These are phyloP conservation scores for Enteromius thamalakanensis DNA, from an alignment of 2,797 vertebrate species.

Conservation along the genomic window DNA sequence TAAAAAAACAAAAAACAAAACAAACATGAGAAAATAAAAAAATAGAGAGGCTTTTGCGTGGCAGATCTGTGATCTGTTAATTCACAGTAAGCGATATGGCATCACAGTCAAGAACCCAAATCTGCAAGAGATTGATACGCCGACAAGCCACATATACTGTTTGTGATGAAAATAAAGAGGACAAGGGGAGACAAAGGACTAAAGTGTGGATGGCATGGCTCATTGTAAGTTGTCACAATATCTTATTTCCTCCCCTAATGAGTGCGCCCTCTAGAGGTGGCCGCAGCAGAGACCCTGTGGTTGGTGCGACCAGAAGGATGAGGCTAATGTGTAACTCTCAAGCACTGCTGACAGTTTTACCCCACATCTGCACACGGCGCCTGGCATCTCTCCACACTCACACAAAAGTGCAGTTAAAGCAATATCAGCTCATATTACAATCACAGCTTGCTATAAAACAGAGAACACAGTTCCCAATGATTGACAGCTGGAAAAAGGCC, in stretches of 20 bases:
- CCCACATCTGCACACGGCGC: slow-evolving; percentile 69
- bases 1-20: slow-evolving; percentile 48
- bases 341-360: slow-evolving; percentile 79
- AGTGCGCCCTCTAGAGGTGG: slow-evolving; percentile 68
- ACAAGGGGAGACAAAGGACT: slow-evolving; percentile 52
- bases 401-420: slow-evolving; percentile 80
- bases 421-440: slow-evolving; percentile 76
- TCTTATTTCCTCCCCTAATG: slow-evolving; percentile 72
- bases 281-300: slow-evolving; percentile 58
- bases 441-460: slow-evolving; percentile 76
- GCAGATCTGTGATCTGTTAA: slow-evolving; percentile 77
- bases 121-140: slow-evolving; percentile 74
- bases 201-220: slow-evolving; percentile 78
- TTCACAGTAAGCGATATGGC: slow-evolving; percentile 84
- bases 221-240: slow-evolving; percentile 76
- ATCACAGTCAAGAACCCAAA: slow-evolving; percentile 83
- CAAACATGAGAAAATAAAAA: slow-evolving; percentile 24
- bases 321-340: slow-evolving; percentile 49
- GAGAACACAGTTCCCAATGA: slow-evolving; percentile 66
- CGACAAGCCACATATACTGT: slow-evolving; percentile 75
- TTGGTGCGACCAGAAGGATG: slow-evolving; percentile 62
- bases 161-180: slow-evolving; percentile 71
- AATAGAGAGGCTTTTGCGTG: slow-evolving; percentile 72
- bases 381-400: slow-evolving; percentile 70
- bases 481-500: slow-evolving; percentile 71